A percentile compares a stretch with the other conserved stretches of the same genome.
Evolutionary conservation across 2,113 vertebrate genomes (phyloP).

Genomic region (Micronisus gabar): DNA sequence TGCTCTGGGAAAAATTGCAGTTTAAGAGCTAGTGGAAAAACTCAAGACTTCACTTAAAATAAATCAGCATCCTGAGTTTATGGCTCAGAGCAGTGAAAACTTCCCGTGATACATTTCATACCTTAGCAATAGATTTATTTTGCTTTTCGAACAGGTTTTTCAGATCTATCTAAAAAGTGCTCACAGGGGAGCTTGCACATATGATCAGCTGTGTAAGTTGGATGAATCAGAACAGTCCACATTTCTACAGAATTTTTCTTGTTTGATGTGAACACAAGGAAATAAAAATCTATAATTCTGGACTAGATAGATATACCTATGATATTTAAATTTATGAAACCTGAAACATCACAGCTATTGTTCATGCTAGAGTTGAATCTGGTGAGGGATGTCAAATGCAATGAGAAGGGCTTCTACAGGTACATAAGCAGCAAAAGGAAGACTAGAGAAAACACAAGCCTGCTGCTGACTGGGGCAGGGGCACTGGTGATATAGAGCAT

Average conservation of each 20-base stretch:
- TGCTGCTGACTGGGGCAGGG: not conserved
- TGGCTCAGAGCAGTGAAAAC: constrained; percentile 15
- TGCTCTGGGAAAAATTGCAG: constrained; percentile 14
- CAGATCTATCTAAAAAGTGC: not conserved
- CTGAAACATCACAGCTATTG: not conserved
- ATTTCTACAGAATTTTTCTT: not conserved
- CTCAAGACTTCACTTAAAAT: constrained; percentile 20
- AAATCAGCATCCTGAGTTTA: constrained; percentile 2
- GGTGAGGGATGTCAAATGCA: not conserved
- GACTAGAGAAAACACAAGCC: not conserved
- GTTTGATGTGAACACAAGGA: not conserved
- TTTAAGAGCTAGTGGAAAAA: not conserved
- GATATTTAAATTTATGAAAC: not conserved
- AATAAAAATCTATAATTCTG: not conserved
- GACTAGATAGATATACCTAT: not conserved
- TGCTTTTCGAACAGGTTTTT: constrained; percentile 10
- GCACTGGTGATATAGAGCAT: accelerated
- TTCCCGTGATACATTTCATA: constrained; percentile 9
- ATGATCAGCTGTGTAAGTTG: not conserved
- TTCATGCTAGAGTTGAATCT: not conserved
- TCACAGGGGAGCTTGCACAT: not conserved
- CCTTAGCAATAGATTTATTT: constrained; percentile 14
- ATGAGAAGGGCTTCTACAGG: not conserved
- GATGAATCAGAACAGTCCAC: not conserved
- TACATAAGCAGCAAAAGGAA: not conserved